Evolutionary conservation across 2,888 invertebrate genomes (phyloP).

Genomic region (Sthenelais limicola): DNA sequence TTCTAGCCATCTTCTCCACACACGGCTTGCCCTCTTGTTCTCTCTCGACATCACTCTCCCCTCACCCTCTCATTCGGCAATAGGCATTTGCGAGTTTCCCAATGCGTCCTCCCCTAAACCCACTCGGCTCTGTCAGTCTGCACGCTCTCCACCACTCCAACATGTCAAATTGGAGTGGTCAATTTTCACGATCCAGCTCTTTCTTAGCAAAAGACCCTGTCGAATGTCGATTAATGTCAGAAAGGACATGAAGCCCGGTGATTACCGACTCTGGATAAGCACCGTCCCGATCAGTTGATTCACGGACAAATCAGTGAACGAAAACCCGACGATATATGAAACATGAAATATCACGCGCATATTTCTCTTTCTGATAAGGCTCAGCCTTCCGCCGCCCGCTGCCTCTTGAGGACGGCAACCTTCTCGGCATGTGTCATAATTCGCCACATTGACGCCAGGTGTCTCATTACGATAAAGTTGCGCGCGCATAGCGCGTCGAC

Average conservation of each 20-base stretch:
- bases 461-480: constrained; percentile 38
- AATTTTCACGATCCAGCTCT: constrained; percentile 28
- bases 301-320: no score
- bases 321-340: neutral
- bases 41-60: constrained; percentile 4
- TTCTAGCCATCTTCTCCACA: neutral
- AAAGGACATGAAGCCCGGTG: neutral
- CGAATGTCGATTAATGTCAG: constrained; percentile 21
- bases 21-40: neutral
- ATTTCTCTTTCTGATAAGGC: no score
- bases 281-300: no score
- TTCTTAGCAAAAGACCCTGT: neutral
- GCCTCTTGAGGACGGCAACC: neutral
- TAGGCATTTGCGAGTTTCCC: neutral
- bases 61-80: neutral
- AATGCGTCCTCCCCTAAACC: no score
- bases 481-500: constrained; percentile 28
- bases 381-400: constrained; percentile 1
- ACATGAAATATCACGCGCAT: constrained; percentile 25
- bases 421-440: constrained; percentile 9
- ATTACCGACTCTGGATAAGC: no score
- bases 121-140: constrained; percentile 10
- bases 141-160: neutral
- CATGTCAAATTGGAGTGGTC: constrained; percentile 31
- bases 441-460: constrained; percentile 13